Evolutionary conservation across 1,140 invertebrate genomes (phyloP), one percentile per base, ranked within the genome.

Genomic region (Caerostris extrusa): DNA sequence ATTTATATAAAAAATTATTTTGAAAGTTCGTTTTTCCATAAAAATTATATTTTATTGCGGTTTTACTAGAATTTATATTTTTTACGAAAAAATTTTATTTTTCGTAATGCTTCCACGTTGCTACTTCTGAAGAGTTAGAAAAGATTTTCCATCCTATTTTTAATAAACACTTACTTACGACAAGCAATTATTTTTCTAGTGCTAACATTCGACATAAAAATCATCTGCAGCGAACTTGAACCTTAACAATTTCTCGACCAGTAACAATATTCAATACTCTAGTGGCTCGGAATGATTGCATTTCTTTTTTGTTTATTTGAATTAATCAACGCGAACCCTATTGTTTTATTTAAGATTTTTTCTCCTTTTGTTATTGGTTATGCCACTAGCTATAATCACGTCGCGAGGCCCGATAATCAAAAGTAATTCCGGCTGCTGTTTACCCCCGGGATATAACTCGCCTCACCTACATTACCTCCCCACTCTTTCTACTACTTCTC

Each of bases 401-500:
- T 64, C 67, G 67, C 19, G n/a, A 17, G 17, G 17, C 67, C 34
- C 67, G 6, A 69, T 69, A 69, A 69, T 69, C 67, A 69, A 69
- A 69, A 69, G 67, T 69, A 69, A 69, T 69, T 69, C n/a, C 67
- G 61, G 67, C 67, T 69, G n/a, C 67, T 69, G 12, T 69, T 69
- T 69, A 19, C 67, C 67, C 17, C 67, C 7, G 17, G 67, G 67
- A 6, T 69, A n/a, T 69, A 19, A n/a, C n/a, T 7, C 67, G 0
- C 61, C 10, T 64, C 34, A 34, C 34, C 34, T 34, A 34, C 34
- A 34, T 34, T 34, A 34, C 61, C 10, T 64, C 61, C 61, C 12
- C 8, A 64, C 8, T 64, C 17, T 14, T 64, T 17, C 17, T 17
- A 10, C 61, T 17, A 64, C 61, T 14, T 14, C 17, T n/a, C n/a